These are phyloP conservation scores for Phoronis australis DNA, from an alignment of 2,888 invertebrate genomes.

Conservation along the genomic window DNA sequence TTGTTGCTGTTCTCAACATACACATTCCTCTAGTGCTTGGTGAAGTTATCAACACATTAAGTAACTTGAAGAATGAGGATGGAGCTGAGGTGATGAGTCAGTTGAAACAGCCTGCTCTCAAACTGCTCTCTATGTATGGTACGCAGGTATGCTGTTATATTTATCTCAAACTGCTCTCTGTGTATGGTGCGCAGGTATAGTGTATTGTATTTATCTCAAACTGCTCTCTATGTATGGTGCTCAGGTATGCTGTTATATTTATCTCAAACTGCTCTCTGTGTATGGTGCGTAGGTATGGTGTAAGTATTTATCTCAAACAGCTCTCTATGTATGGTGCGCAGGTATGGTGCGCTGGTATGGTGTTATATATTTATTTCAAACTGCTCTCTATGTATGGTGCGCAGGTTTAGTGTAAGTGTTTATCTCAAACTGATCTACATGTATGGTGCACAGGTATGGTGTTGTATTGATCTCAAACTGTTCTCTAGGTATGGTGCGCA, in stretches of 20 bases:
- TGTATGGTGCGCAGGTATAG: background rate
- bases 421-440: background rate
- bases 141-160: constrained; percentile 62
- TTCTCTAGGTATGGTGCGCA: background rate
- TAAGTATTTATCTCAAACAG: background rate
- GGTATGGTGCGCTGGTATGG: too few species aligned
- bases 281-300: background rate
- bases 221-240: background rate
- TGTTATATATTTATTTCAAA: too few species aligned
- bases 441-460: background rate
- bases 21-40: constrained; percentile 82
- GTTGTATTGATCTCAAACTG: background rate
- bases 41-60: constrained; percentile 72
- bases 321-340: background rate
- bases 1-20: constrained; percentile 82
- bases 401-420: constrained; percentile 62
- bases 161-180: background rate
- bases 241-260: too few species aligned
- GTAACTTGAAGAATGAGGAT: constrained; percentile 51
- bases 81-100: constrained; percentile 30
- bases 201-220: background rate
- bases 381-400: constrained; percentile 66
- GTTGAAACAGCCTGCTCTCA: constrained; percentile 62
- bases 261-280: background rate
- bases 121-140: constrained; percentile 66